phyloP scores from a whole-genome alignment of 1,140 invertebrate genomes.

The Helicorthomorpha holstii region DNA sequence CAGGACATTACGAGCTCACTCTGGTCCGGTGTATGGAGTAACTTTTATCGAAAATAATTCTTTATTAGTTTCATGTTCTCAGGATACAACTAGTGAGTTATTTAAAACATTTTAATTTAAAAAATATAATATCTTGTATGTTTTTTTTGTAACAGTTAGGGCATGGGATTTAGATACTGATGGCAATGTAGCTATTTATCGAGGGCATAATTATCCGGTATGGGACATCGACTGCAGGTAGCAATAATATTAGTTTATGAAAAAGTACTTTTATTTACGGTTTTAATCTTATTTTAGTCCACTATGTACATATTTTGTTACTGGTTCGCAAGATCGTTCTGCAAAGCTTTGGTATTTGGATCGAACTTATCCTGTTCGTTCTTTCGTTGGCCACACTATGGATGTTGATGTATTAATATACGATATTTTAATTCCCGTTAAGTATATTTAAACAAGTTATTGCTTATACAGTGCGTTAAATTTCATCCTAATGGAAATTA shows the following conservation, averaged over 20 bases:
- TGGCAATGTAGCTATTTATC: slow-evolving; percentile 24
- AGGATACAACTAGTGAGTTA: slow-evolving; percentile 22
- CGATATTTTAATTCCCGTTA: slow-evolving; percentile 4
- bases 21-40: slow-evolving; percentile 23
- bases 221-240: slow-evolving; percentile 22
- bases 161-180: slow-evolving; percentile 22
- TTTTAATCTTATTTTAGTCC: slow-evolving; percentile 24
- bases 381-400: slow-evolving; percentile 63
- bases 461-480: slow-evolving; percentile 40
- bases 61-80: slow-evolving; percentile 25
- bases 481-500: slow-evolving; percentile 71
- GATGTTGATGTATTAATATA: slow-evolving; percentile 50
- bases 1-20: slow-evolving; percentile 19
- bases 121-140: slow-evolving; percentile 2
- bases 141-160: slow-evolving; percentile 13
- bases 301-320: slow-evolving; percentile 51
- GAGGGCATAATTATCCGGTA: slow-evolving; percentile 28
- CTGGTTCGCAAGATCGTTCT: slow-evolving; percentile 66
- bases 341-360: slow-evolving; percentile 71
- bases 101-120: neutral
- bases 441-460: slow-evolving; percentile 5
- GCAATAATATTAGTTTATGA: neutral
- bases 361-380: slow-evolving; percentile 52
- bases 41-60: slow-evolving; percentile 18
- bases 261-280: neutral